Conservation (phyloP, 2,888 invertebrate species). For the Eurois occulta region DNA sequence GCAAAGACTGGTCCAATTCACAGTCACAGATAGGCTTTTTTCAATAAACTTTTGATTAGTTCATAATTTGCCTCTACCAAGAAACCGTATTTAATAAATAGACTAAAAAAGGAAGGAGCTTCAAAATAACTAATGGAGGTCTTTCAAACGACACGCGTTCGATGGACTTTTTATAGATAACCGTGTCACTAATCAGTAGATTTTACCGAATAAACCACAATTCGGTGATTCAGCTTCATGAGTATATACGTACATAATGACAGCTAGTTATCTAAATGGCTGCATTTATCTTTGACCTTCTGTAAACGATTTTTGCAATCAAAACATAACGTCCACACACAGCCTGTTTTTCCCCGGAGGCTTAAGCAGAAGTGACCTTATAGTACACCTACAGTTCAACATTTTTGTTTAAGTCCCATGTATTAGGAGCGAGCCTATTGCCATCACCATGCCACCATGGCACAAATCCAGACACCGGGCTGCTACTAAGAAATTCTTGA, state of each 20-base stretch:
- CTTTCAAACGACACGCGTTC: not conserved
- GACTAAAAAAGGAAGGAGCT: not conserved
- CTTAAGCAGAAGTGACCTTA: not conserved
- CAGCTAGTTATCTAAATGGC: conserved; percentile 44
- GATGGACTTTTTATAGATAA: not conserved
- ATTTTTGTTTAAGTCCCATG: not conserved
- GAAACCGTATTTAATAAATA: not conserved
- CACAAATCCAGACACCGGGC: not conserved
- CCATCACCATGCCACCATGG: not conserved
- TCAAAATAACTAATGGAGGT: not conserved
- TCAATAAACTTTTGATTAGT: not conserved
- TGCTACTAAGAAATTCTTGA: not conserved
- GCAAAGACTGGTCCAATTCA: too few species aligned
- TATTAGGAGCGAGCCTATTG: not conserved
- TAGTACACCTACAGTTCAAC: not conserved
- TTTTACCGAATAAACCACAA: conserved; percentile 18
- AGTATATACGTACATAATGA: conserved; percentile 29
- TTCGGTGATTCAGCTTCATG: conserved; percentile 23
- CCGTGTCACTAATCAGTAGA: not conserved
- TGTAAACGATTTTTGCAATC: conserved; percentile 13
- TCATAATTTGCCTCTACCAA: not conserved
- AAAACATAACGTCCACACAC: not conserved
- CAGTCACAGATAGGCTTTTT: not conserved
- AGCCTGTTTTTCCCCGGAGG: conserved; percentile 1
- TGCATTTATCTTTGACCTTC: conserved; percentile 57